Evolutionary conservation across 2,113 vertebrate genomes (phyloP), one percentile per base, ranked within the genome.

Genomic region (Nyctereutes procyonoides): DNA sequence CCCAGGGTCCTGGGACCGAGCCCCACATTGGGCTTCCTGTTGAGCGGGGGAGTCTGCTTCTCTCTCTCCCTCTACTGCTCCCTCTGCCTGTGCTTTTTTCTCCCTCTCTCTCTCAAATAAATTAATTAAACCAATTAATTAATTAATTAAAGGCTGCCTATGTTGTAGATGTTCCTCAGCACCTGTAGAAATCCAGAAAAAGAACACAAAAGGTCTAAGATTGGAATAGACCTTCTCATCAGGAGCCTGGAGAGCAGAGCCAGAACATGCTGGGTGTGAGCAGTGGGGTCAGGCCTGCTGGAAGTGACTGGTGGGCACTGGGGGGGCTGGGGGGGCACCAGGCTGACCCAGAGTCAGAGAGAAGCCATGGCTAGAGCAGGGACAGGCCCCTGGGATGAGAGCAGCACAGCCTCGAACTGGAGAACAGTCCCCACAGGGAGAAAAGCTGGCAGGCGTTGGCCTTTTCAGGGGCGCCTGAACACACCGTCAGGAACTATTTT

Each of bases 391-490:
- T 19, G 8, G 8, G 62, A 14, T 19, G 51, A 80, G 10, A 65
- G 77, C 0, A 1, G 16, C 0, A 0, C 0, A 0, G 65, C 4
- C 6, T 32, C 22, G 0, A 19, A 17, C 79, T 51, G 3, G 58
- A 84, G 69, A 71, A 53, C 17, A 30, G 28, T 38, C 22, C 4
- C 1, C 2, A 17, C 1, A 13, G 43, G 48, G 65, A 95, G 82
- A 67, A 32, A 90, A 73, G 48, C 17, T 0, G 32, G 71, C 83
- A 15, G 1, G 30, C 13, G 0, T 1, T 30, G 60, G 48, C 55
- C 80, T 97, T 93, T 86, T 43, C 74, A 43, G 4, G 14, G 83
- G 79, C 48, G 92, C 24, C 13, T 4, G 51, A 79, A 55, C 26
- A 83, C 32, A 87, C 3, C 15, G 32, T 92, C 67, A 86, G 81